A percentile compares a stretch with the other conserved stretches of the same genome.
These are phyloP conservation scores for Caenorhabditis sp. DNA, from an alignment of 2,888 invertebrate genomes.

Conservation along the genomic window DNA sequence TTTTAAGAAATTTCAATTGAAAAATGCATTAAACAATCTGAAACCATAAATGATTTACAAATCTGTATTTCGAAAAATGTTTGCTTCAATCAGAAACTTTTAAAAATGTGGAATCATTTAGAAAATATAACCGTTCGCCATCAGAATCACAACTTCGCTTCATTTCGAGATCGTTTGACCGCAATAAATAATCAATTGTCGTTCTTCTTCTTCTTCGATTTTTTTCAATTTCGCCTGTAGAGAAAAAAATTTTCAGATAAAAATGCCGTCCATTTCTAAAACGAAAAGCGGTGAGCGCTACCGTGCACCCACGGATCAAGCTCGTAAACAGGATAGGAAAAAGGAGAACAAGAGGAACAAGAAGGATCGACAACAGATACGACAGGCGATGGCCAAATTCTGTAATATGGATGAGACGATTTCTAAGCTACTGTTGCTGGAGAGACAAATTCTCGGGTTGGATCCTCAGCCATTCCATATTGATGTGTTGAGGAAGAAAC, in stretches of 20 bases:
- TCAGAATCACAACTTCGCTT: too few relatives aligned
- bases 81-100: too few relatives aligned
- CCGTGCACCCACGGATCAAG: constrained; percentile 75
- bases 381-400: constrained; percentile 73
- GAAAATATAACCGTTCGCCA: too few relatives aligned
- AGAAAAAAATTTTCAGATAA: constrained; percentile 2
- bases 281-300: constrained; percentile 73
- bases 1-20: background rate
- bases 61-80: too few relatives aligned
- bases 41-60: too few relatives aligned
- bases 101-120: too few relatives aligned
- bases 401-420: constrained; percentile 73
- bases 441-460: constrained; percentile 73
- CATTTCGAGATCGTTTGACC: too few relatives aligned
- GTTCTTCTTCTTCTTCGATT: background rate
- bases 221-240: background rate
- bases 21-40: background rate
- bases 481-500: constrained; percentile 74
- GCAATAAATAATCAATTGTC: too few relatives aligned
- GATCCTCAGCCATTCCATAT: constrained; percentile 72
- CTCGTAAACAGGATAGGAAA: constrained; percentile 71
- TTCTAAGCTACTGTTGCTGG: constrained; percentile 67
- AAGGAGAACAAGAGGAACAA: constrained; percentile 74
- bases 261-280: constrained; percentile 69
- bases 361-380: constrained; percentile 70